phyloP scores from a whole-genome alignment of 2,888 invertebrate species.

The Mayetiola destructor region DNA sequence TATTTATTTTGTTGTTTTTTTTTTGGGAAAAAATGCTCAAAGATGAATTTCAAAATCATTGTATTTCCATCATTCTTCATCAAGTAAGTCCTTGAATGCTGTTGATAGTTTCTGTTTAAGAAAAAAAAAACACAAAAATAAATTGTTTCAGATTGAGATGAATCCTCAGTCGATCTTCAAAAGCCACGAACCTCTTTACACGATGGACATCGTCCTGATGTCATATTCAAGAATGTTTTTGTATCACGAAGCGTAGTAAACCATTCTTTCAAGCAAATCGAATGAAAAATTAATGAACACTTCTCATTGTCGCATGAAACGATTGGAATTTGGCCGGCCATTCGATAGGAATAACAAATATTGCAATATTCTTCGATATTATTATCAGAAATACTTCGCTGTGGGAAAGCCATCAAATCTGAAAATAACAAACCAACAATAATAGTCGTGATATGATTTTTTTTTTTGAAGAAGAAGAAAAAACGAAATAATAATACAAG shows the following conservation, averaged over 20 bases:
- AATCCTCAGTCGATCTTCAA: neutral
- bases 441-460: neutral
- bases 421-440: neutral
- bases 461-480: too few species aligned
- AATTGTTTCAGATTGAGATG: neutral
- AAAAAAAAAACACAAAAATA: neutral
- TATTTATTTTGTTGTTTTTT: neutral
- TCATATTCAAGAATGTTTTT: slow-evolving; percentile 29
- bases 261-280: slow-evolving; percentile 31
- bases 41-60: neutral
- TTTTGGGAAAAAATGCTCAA: neutral
- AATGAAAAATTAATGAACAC: slow-evolving; percentile 31
- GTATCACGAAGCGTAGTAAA: slow-evolving; percentile 29
- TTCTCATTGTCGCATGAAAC: slow-evolving; percentile 30
- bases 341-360: slow-evolving; percentile 30
- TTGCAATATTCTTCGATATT: slow-evolving; percentile 25
- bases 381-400: slow-evolving; percentile 20
- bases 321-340: slow-evolving; percentile 30
- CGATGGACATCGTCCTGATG: slow-evolving; percentile 31
- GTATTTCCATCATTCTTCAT: slow-evolving; percentile 32
- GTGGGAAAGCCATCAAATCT: slow-evolving; percentile 32
- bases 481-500: too few species aligned
- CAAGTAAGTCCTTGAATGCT: neutral
- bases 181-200: slow-evolving; percentile 29
- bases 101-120: slow-evolving; percentile 11